These are phyloP conservation scores for Pantherophis guttatus DNA, from an alignment of 2,113 vertebrate species.

Conservation along the genomic window DNA sequence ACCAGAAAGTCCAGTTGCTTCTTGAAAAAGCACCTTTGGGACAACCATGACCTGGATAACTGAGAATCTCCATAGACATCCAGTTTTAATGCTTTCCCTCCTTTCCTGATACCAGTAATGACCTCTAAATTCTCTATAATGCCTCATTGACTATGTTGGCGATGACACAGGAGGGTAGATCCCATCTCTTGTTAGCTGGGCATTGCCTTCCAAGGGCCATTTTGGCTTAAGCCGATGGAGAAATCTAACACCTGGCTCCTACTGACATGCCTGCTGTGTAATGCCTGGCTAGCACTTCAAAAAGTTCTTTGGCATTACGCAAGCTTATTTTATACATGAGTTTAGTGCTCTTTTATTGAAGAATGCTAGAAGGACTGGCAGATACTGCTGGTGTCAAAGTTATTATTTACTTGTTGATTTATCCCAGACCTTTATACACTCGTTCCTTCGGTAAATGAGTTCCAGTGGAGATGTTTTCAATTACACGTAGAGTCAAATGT, in stretches of 20 bases:
- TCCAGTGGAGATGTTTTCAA: background rate
- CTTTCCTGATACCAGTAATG: background rate
- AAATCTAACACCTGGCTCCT: background rate
- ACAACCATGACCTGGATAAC: too few relatives aligned
- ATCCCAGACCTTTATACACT: background rate
- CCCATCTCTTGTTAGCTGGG: background rate
- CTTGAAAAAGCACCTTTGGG: too few relatives aligned
- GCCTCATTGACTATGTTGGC: background rate
- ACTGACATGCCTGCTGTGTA: background rate
- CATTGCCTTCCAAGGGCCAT: background rate
- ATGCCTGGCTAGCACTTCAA: background rate
- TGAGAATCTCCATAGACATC: too few relatives aligned
- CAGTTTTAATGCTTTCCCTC: background rate
- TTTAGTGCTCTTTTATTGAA: background rate
- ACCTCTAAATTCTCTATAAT: background rate
- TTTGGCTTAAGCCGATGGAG: background rate
- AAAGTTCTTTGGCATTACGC: background rate
- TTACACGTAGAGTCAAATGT: background rate
- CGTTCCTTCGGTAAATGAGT: background rate
- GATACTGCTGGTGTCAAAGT: background rate
- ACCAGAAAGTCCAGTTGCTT: too few relatives aligned
- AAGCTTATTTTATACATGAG: background rate
- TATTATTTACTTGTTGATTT: background rate
- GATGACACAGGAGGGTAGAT: background rate
- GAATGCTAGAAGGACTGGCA: background rate